Base-by-base conservation (phyloP, 1,140 invertebrate species). In the Microvelia longipes region DNA sequence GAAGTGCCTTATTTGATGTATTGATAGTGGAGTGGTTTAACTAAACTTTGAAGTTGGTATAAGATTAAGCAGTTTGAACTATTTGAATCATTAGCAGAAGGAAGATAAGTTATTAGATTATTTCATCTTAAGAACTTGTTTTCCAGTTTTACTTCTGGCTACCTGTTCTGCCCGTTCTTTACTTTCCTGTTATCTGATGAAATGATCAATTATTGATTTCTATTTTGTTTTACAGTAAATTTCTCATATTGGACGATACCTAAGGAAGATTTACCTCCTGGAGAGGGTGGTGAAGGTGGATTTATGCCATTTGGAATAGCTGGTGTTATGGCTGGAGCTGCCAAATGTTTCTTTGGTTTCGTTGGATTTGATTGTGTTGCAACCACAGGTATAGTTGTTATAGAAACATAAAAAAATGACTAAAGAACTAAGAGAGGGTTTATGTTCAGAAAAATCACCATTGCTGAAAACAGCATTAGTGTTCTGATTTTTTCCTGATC, bases 331-430 rank as follows among this genome's bases (percentile, higher is more conserved):
- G 84, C 87, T 1, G 91, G 91, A 25, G 92, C 93, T 1, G 93
- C 93, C 0, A 90, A 90, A 2, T 93, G 91, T 79, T 94, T 95
- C 75, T 95, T 93, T 75, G 92, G 91, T 0, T 95, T 91, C 74
- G 88, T 94, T 15, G 92, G 90, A 0, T 80, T 92, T 75, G 92
- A 94, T 75, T 91, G 90, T 71, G 93, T 95, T 62, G 91, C 89
- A 11, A 92, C 91, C 0, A 92, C 91, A 0, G 88, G 88, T 1
- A 87, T n/a, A n/a, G 89, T 75, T 88, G 91, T 27, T 27, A 63
- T 14, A 14, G 66, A 63, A 70, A 28, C 24, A 28, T 28, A 27
- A 64, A 64, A 50, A 25, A 69, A 24, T 11, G 14, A 25, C 2
- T 69, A 2, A 25, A 25, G 2, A 11, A 50, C n/a, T 24, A 19